Percentiles rank a stretch among this genome's conserved stretches.
phyloP scores from a whole-genome alignment of 2,113 vertebrate species.

The Peromyscus maniculatus region DNA sequence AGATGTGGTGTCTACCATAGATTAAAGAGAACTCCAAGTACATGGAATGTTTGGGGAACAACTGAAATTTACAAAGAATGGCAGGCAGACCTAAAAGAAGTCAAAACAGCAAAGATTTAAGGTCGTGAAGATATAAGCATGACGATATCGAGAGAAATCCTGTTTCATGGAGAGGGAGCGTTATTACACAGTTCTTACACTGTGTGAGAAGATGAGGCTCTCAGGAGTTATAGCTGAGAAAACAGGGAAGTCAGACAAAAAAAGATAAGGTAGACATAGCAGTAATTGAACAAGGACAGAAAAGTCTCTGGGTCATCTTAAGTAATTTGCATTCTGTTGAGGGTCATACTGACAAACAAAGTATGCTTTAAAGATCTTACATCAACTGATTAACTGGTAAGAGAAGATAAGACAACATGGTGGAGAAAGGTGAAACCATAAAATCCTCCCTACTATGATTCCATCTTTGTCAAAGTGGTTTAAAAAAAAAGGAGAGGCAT shows the following conservation, averaged over 20 bases:
- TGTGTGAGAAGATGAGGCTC: not conserved
- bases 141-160: not conserved
- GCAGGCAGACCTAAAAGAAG: not conserved
- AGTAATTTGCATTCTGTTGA: not conserved
- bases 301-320: not conserved
- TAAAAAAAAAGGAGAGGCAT: not conserved
- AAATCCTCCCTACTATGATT: no score
- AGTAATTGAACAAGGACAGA: not conserved
- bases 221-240: accelerated
- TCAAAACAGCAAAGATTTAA: not conserved
- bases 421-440: not conserved
- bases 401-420: not conserved
- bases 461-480: accelerated
- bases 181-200: not conserved
- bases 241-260: not conserved
- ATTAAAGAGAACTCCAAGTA: not conserved
- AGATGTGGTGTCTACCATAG: not conserved
- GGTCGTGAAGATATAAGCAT: not conserved
- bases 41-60: not conserved
- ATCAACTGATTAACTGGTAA: not conserved
- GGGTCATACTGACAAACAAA: not conserved
- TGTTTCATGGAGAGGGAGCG: not conserved
- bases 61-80: not conserved
- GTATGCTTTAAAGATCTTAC: not conserved
- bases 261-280: not conserved